These are phyloP conservation scores for Nothobranchius furzeri DNA, from an alignment of 2,113 vertebrate species.

Conservation along the genomic window DNA sequence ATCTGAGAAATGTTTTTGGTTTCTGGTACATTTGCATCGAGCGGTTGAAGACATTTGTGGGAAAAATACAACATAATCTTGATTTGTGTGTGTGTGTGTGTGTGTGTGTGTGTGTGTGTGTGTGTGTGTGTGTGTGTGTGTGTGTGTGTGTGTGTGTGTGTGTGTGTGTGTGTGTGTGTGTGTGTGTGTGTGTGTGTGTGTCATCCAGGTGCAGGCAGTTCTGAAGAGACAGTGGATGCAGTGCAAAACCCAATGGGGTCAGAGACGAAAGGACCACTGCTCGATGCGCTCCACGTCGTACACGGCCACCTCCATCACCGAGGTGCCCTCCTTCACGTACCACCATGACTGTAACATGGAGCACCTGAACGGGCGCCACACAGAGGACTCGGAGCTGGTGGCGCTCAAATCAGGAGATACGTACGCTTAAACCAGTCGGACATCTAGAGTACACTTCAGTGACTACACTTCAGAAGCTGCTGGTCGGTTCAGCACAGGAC, in stretches of 20 bases:
- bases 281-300: conserved; percentile 86
- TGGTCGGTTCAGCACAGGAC: conserved; percentile 38
- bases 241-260: conserved; percentile 89
- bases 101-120: not conserved
- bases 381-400: conserved; percentile 84
- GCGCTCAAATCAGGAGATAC: conserved; percentile 84
- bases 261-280: conserved; percentile 84
- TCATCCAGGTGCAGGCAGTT: conserved; percentile 86
- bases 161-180: conserved; percentile 9
- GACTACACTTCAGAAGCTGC: conserved; percentile 25
- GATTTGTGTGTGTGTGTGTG: not conserved
- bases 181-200: conserved; percentile 19
- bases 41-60: not conserved
- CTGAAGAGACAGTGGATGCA: conserved; percentile 93
- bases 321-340: conserved; percentile 87
- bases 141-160: not conserved
- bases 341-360: conserved; percentile 83
- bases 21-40: not conserved
- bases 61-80: not conserved
- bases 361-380: conserved; percentile 81
- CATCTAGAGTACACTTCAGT: conserved; percentile 14
- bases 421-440: conserved; percentile 76
- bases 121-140: conserved; percentile 16
- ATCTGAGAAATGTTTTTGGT: conserved; percentile 6
- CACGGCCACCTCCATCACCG: conserved; percentile 87